phyloP scores from a whole-genome alignment of 2,113 vertebrate genomes.

The Bombycilla garrulus region DNA sequence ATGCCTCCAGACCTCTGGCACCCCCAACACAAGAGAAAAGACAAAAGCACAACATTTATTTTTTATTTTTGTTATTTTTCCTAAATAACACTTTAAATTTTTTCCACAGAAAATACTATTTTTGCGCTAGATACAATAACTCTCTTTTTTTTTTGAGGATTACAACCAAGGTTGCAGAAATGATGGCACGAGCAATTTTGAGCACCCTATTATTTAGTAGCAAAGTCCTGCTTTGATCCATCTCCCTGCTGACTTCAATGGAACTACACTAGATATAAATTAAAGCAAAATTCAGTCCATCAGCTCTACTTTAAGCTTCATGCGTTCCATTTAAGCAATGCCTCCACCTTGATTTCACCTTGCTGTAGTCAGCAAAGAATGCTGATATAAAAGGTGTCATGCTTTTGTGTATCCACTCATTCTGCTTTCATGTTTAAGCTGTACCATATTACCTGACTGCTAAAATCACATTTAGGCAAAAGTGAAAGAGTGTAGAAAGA shows the following conservation, averaged over 20 bases:
- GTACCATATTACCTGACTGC: slow-evolving; percentile 17
- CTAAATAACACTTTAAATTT: neutral
- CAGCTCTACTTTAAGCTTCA: slow-evolving; percentile 31
- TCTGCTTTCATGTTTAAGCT: slow-evolving; percentile 20
- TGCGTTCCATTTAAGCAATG: slow-evolving; percentile 24
- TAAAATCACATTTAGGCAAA: slow-evolving; percentile 43
- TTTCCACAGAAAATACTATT: neutral
- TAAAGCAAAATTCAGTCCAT: slow-evolving; percentile 56
- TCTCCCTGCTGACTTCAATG: slow-evolving; percentile 55
- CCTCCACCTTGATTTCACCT: slow-evolving; percentile 61
- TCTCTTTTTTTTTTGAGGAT: neutral
- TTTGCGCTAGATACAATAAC: neutral
- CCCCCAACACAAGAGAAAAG: neutral
- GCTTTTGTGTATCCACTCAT: neutral
- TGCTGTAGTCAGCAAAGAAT: slow-evolving; percentile 46
- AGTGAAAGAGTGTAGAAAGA: neutral
- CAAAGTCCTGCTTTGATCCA: slow-evolving; percentile 49
- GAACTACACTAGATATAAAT: slow-evolving; percentile 39
- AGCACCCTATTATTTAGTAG: slow-evolving; percentile 54
- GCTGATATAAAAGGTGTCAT: neutral
- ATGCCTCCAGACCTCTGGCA: neutral
- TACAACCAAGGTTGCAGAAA: slow-evolving; percentile 13
- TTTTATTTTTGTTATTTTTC: neutral
- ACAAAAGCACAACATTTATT: neutral
- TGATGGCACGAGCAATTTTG: slow-evolving; percentile 21